phyloP scores from a whole-genome alignment of 1,140 invertebrate genomes.

The Drosophila albomicans region DNA sequence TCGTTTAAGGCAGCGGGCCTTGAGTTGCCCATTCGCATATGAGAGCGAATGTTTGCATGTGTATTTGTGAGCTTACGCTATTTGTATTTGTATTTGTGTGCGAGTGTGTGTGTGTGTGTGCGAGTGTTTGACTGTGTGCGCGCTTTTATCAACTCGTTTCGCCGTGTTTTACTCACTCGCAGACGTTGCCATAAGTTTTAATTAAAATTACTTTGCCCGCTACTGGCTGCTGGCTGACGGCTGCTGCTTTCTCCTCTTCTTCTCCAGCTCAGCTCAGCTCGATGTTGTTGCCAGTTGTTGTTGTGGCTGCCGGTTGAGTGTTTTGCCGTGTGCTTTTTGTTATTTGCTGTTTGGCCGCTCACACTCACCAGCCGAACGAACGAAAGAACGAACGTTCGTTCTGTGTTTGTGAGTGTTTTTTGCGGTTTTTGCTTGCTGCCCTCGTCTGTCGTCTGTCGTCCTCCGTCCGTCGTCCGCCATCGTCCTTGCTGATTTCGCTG shows the following conservation, averaged over 20 bases:
- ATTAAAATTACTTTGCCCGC: slow-evolving; percentile 79
- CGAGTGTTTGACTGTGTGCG: slow-evolving; percentile 32
- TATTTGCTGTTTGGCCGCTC: slow-evolving; percentile 78
- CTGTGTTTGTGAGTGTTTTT: slow-evolving; percentile 48
- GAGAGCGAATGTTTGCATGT: slow-evolving; percentile 26
- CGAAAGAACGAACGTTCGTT: background rate
- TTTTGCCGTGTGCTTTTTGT: slow-evolving; percentile 80
- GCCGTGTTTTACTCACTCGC: slow-evolving; percentile 82
- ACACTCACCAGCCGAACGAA: slow-evolving; percentile 54
- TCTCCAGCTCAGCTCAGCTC: background rate
- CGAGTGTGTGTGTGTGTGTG: slow-evolving; percentile 11
- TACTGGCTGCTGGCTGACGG: slow-evolving; percentile 52
- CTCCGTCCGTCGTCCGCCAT: background rate
- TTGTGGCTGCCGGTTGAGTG: slow-evolving; percentile 59
- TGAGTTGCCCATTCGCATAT: slow-evolving; percentile 38
- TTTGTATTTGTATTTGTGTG: slow-evolving; percentile 36
- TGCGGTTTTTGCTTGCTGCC: slow-evolving; percentile 48
- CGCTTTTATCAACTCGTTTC: slow-evolving; percentile 82
- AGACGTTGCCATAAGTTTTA: slow-evolving; percentile 83
- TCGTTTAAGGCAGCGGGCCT: slow-evolving; percentile 73
- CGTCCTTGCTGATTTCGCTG: slow-evolving; percentile 28
- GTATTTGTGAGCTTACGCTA: slow-evolving; percentile 39
- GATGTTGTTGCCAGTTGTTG: slow-evolving; percentile 36
- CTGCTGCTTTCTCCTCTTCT: slow-evolving; percentile 38
- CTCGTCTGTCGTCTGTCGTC: slow-evolving; percentile 21